Evolutionary conservation across 2,113 vertebrate species (phyloP).

Genomic region (Myrmophylax atrothorax): DNA sequence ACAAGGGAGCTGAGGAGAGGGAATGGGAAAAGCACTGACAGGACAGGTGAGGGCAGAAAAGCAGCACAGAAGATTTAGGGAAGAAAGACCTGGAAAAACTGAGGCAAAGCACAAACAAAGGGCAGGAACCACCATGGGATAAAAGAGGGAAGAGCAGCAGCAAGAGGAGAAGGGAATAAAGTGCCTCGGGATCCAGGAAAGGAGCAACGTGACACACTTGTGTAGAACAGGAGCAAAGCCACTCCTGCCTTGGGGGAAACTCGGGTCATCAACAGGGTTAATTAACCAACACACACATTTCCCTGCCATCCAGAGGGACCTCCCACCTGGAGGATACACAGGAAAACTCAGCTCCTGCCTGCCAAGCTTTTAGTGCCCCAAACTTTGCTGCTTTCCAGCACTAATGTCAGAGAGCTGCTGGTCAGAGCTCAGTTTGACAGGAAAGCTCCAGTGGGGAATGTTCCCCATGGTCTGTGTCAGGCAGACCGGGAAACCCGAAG

Average conservation of each 20-base stretch:
- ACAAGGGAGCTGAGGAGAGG: background rate
- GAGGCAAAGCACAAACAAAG: background rate
- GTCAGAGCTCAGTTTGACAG: background rate
- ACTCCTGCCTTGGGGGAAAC: background rate
- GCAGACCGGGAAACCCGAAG: accelerated
- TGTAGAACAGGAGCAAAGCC: background rate
- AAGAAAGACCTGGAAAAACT: background rate
- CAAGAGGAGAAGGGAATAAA: background rate
- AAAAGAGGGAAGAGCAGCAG: accelerated
- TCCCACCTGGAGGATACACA: background rate
- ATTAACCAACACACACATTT: background rate
- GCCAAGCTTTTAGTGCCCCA: background rate
- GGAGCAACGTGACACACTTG: background rate
- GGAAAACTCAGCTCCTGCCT: background rate
- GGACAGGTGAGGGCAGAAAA: background rate
- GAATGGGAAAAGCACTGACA: background rate
- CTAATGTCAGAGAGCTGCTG: background rate
- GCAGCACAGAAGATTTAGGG: background rate
- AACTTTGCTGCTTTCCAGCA: background rate
- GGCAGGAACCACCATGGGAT: accelerated
- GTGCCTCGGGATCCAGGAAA: background rate
- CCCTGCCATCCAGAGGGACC: background rate
- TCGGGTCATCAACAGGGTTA: accelerated
- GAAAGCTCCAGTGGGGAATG: accelerated
- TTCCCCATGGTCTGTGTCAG: background rate